Base-by-base conservation (phyloP, 2,888 invertebrate species). In the Eremobia ochroleuca region DNA sequence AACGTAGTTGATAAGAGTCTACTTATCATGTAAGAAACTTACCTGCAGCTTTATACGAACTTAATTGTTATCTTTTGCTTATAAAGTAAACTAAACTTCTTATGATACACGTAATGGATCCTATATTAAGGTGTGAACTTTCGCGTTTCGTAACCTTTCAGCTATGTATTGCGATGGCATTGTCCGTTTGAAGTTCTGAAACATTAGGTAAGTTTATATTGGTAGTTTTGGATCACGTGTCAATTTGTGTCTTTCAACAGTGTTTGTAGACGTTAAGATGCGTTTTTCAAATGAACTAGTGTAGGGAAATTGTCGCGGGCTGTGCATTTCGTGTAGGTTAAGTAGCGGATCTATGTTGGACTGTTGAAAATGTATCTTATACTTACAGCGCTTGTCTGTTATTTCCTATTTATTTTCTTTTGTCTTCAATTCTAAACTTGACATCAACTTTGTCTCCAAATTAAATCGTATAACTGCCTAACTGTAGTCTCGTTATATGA, bases 271-370 rank as follows among this genome's bases (percentile, higher is more conserved):
- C 87, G 82, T 88, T 91, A 92, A 92, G 92, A 90, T 88, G 90
- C 87, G 87, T 91, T 92, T 93, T 90, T 91, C 90, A 90, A 92
- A 93, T 90, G 92, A 93, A 92, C 90, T 95, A 95, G 93, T 88
- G 92, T 95, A 95, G 93, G 93, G 77, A 92, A 88, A 93, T 92
- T 91, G 92, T 93, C 92, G 93, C 93, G 92, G 96, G 96, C 96
- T 96, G 96, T 96, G 96, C 94, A 93, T 95, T 89, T 93, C 87
- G 89, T 92, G 87, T 96, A 96, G 93, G 88, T 90, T 95, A 96
- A 94, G 94, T 92, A 94, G 92, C 93, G 90, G 88, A 91, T 87
- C 84, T 90, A 90, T 86, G 88, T 91, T 85, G 72, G 86, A 89
- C 87, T 87, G 85, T 80, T 89, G 88, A 77, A 85, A 85, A 85